Evolutionary conservation across 2,797 vertebrate genomes (phyloP).

Genomic region (Paramormyrops hopkinsi): DNA sequence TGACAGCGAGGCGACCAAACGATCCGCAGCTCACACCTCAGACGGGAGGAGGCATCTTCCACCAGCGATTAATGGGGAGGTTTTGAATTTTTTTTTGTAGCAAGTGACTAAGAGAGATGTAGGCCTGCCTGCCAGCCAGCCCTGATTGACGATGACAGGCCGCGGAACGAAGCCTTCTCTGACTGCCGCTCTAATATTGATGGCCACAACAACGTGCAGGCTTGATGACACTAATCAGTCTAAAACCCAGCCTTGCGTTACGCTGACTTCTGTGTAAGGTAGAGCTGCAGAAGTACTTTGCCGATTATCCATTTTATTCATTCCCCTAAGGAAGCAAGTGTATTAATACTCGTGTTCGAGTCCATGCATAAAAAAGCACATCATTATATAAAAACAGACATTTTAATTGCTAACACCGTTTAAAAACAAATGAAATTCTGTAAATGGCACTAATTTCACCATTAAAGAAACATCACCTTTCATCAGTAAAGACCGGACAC

Average conservation of each 20-base stretch:
- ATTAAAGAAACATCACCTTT: not conserved
- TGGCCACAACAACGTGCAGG: not conserved
- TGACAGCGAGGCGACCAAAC: conserved; percentile 36
- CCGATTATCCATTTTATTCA: not conserved
- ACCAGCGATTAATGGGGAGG: conserved; percentile 23
- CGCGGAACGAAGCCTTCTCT: not conserved
- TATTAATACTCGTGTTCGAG: not conserved
- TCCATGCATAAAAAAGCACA: not conserved
- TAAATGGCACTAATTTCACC: not conserved
- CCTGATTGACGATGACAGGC: conserved; percentile 20
- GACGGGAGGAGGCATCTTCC: not conserved
- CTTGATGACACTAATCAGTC: conserved; percentile 25
- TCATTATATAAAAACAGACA: not conserved
- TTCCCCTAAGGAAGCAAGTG: not conserved
- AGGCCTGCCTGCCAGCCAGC: conserved; percentile 13
- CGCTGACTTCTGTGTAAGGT: not conserved
- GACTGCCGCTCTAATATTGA: conserved; percentile 15
- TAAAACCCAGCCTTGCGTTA: conserved; percentile 17
- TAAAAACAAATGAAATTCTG: not conserved
- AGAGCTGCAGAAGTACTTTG: not conserved
- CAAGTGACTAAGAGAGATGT: not conserved
- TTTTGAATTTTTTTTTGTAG: conserved; percentile 8
- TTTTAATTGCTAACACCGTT: not conserved
- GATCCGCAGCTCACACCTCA: not conserved
- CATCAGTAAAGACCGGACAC: not conserved